These are phyloP conservation scores for Cenopis cana DNA, from an alignment of 2,888 invertebrate genomes.

Conservation along the genomic window DNA sequence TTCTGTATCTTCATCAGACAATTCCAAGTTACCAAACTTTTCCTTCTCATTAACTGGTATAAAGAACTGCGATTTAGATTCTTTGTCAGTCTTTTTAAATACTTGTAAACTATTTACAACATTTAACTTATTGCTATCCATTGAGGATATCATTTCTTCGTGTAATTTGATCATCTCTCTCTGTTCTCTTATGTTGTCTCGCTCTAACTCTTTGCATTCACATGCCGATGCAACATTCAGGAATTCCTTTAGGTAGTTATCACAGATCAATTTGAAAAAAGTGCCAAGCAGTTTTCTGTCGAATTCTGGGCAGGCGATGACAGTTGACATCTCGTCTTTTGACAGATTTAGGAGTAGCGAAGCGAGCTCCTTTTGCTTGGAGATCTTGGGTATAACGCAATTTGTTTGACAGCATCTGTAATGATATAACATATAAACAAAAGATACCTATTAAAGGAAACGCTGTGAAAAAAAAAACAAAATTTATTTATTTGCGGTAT, in stretches of 20 bases:
- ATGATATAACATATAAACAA: constrained; percentile 19
- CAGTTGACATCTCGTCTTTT: constrained; percentile 71
- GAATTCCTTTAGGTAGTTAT: constrained; percentile 76
- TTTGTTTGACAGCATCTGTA: constrained; percentile 75
- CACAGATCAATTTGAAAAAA: constrained; percentile 80
- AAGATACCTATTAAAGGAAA: too few relatives aligned
- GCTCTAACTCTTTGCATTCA: constrained; percentile 72
- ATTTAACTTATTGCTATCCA: constrained; percentile 77
- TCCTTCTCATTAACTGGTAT: constrained; percentile 76
- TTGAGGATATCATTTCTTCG: constrained; percentile 71
- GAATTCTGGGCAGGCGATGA: constrained; percentile 79
- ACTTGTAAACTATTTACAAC: constrained; percentile 74
- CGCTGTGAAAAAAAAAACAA: too few relatives aligned
- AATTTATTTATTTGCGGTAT: too few relatives aligned
- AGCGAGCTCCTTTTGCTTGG: constrained; percentile 70
- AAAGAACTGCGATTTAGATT: constrained; percentile 81
- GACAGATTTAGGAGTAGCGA: constrained; percentile 66
- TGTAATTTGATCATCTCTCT: constrained; percentile 59
- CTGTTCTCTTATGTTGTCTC: constrained; percentile 64
- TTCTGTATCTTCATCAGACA: constrained; percentile 72
- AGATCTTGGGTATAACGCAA: constrained; percentile 59
- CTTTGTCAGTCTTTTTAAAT: constrained; percentile 76
- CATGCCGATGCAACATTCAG: constrained; percentile 63
- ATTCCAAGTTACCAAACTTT: constrained; percentile 72
- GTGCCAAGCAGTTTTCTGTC: constrained; percentile 80